Evolutionary conservation across 1,140 invertebrate species (phyloP), one percentile per base, ranked within the genome.

Genomic region (Harlomillsia oculata): DNA sequence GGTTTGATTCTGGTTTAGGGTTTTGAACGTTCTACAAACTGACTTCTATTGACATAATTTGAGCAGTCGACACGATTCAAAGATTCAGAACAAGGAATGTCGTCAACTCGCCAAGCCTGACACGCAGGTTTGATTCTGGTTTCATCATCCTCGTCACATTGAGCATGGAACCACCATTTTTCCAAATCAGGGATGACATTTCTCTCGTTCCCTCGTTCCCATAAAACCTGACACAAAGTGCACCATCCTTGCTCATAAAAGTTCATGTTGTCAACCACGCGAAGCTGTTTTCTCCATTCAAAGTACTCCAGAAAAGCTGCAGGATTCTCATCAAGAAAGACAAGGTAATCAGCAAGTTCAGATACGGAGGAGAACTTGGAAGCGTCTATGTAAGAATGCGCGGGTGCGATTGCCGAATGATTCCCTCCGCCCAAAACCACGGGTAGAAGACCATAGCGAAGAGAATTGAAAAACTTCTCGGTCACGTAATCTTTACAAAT

Each of bases 401-500:
- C 76, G 0, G 85, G 85, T 13, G 85, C 73, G 11, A 78, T 58
- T 62, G 62, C 70, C 16, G 69, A 68, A 69, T 76, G 82, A 68
- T 77, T 75, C 5, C 64, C 65, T 0, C 77, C 70, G 1, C 85
- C 84, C 72, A 83, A 77, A 18, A 86, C 78, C 28, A 88, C 72
- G 0, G 85, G 84, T 14, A 87, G 77, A 0, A 83, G 74, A 23
- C 66, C 45, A 20, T 59, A 53, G 3, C 56, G 34, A n/a, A 71
- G 44, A 6, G 67, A 39, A 28, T 61, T 58, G 62, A 65, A 71
- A 40, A 70, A 67, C 54, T 72, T 72, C 43, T 72, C 71, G 1
- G 71, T 72, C 11, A 72, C 56, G 62, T 74, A 74, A 56, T 74
- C 71, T 9, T 62, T 51, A 34, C 72, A 74, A 8, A 70, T 57